Conservation (phyloP, 2,797 vertebrate genomes). For the Gymnoscopelus microlampas region DNA sequence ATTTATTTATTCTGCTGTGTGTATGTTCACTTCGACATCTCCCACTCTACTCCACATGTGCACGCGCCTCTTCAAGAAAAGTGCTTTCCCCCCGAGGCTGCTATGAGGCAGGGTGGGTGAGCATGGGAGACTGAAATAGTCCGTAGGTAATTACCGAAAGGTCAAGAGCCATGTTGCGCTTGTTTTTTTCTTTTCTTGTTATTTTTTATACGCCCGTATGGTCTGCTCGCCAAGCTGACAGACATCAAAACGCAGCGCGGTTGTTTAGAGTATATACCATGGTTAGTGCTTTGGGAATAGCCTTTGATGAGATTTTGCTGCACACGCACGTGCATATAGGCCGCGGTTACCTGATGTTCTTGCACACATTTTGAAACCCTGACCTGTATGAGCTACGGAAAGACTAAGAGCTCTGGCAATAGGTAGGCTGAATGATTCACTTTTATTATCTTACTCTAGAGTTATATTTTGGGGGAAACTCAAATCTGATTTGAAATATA, state of each 20-base stretch:
- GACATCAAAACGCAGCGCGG: constrained; percentile 44
- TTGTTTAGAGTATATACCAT: constrained; percentile 8
- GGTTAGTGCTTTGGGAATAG: constrained; percentile 19
- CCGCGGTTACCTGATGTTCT: too few species aligned
- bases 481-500: not conserved
- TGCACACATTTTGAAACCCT: too few species aligned
- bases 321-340: too few species aligned
- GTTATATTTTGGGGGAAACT: not conserved
- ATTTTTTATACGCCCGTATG: constrained; percentile 41
- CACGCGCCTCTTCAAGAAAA: too few species aligned
- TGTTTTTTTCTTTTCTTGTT: constrained; percentile 34
- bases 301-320: constrained; percentile 33
- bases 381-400: too few species aligned
- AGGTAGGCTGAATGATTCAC: not conserved
- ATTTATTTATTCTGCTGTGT: too few species aligned
- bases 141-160: constrained; percentile 69
- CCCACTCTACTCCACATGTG: too few species aligned
- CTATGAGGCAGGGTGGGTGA: not conserved
- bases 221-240: constrained; percentile 19
- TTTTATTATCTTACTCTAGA: not conserved
- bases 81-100: too few species aligned
- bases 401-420: too few species aligned
- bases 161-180: constrained; percentile 67
- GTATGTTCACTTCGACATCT: too few species aligned
- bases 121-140: constrained; percentile 54